Evolutionary conservation across 2,113 vertebrate genomes (phyloP), one percentile per base, ranked within the genome.

Genomic region (Chroicocephalus ridibundus): DNA sequence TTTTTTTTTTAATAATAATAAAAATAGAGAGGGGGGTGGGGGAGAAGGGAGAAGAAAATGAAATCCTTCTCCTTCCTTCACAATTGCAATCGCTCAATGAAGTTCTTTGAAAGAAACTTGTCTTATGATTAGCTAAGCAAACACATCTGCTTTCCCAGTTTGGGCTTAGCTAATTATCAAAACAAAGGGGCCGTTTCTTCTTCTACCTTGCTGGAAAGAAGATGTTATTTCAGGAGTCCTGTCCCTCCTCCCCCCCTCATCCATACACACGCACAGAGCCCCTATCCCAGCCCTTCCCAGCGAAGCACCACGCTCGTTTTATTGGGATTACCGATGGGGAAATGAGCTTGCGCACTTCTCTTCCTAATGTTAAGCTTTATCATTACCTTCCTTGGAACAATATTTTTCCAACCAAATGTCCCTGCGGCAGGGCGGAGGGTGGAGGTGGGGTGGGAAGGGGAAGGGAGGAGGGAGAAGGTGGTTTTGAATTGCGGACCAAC

Each of bases 111-210:
- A 97, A 98, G 97, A 97, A 97, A 97, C 97, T 98, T 98, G 97
- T 97, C 92, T 96, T 98, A 97, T 96, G 97, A 98, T 98, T 98
- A 98, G 98, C 97, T 98, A 98, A 98, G 96, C 97, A 98, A 98
- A 98, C 98, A 98, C 98, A 98, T 98, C 98, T 98, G 98, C 97
- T 97, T 98, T 98, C 94, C 93, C 97, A 97, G 96, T 97, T 97
- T 96, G 97, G 94, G 96, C 96, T 97, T 97, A 89, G 97, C 98
- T 98, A 98, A 98, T 98, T 98, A 98, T 97, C 97, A 93, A 97
- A 98, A 98, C 98, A 98, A 98, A 97, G 96, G 86, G 94, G 72
- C 94, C 86, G 85, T 96, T 97, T 96, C 95, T 97, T 97, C 98
- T 97, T 98, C 96, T 96, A 98, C 97, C 98, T 98, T 97, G 96